Conservation (phyloP, 2,888 invertebrate species). For the Aporophyla lueneburgensis region DNA sequence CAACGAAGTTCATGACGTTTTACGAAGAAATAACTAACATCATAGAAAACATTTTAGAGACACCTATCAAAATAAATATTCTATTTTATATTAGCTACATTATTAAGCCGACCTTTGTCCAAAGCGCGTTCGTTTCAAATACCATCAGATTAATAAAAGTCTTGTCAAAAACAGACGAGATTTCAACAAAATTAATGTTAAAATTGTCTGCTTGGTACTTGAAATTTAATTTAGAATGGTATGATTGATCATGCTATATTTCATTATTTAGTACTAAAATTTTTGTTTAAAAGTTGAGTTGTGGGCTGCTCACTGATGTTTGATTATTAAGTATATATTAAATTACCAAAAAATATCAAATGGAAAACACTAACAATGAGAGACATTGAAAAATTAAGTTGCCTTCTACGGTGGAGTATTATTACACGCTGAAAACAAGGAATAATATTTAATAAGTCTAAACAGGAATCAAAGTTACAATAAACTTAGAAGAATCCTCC, state of each 20-base stretch:
- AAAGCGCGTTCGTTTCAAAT: slow-evolving; percentile 31
- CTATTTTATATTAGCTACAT: slow-evolving; percentile 28
- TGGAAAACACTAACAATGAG: background rate
- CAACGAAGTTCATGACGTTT: background rate
- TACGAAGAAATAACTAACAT: background rate
- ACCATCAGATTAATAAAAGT: slow-evolving; percentile 44
- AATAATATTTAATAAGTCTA: background rate
- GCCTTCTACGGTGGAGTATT: background rate
- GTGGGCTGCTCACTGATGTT: background rate
- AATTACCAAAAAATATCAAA: background rate
- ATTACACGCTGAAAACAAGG: too few species aligned
- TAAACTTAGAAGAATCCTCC: background rate
- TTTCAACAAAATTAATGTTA: slow-evolving; percentile 49
- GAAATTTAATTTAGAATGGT: slow-evolving; percentile 47
- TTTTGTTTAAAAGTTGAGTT: background rate
- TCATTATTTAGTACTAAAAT: slow-evolving; percentile 13
- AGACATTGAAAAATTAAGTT: background rate
- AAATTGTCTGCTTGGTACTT: slow-evolving; percentile 31
- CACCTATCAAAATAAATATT: slow-evolving; percentile 1
- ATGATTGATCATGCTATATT: slow-evolving; percentile 34
- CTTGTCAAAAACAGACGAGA: slow-evolving; percentile 51
- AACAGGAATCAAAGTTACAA: background rate
- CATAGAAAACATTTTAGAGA: background rate
- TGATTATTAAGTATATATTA: background rate
- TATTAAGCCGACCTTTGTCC: slow-evolving; percentile 11